These are phyloP conservation scores for Gyrodactylus bullatarudis DNA, from an alignment of 1,140 invertebrate genomes.

Conservation along the genomic window DNA sequence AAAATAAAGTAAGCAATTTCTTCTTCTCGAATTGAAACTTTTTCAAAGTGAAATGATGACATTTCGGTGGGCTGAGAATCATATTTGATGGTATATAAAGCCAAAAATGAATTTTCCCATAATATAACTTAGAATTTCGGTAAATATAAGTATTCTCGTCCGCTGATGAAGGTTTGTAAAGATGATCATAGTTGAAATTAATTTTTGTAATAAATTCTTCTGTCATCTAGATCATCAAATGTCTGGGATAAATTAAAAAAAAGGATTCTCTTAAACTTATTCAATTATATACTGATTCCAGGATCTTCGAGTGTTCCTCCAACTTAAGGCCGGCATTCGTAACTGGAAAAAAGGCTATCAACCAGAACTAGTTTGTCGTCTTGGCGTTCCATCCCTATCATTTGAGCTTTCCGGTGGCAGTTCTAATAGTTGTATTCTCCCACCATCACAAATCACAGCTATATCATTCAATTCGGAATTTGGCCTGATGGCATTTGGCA, in stretches of 20 bases:
- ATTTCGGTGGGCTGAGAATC: no score
- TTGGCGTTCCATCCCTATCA: slow-evolving; percentile 21
- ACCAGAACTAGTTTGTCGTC: slow-evolving; percentile 61
- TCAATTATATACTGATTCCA: background rate
- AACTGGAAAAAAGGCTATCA: slow-evolving; percentile 34
- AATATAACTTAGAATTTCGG: no score
- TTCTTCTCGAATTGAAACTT: no score
- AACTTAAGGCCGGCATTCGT: slow-evolving; percentile 30
- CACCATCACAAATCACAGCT: slow-evolving; percentile 44
- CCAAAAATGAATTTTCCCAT: no score
- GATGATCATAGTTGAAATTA: background rate
- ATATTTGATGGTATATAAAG: no score
- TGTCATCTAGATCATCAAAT: no score
- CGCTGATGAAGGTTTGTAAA: background rate
- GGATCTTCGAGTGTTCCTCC: background rate
- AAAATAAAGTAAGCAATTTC: no score
- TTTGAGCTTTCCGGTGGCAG: slow-evolving; percentile 27
- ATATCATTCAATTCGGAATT: slow-evolving; percentile 71
- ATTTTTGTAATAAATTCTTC: background rate
- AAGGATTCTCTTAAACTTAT: background rate
- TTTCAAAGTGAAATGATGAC: no score
- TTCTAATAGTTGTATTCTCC: slow-evolving; percentile 10
- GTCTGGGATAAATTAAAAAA: background rate
- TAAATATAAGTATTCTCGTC: no score
- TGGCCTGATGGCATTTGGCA: slow-evolving; percentile 81